Percentiles rank a stretch among this genome's conserved stretches.
Evolutionary conservation across 2,888 invertebrate species (phyloP).

Genomic region (Opisthograptis luteolata): DNA sequence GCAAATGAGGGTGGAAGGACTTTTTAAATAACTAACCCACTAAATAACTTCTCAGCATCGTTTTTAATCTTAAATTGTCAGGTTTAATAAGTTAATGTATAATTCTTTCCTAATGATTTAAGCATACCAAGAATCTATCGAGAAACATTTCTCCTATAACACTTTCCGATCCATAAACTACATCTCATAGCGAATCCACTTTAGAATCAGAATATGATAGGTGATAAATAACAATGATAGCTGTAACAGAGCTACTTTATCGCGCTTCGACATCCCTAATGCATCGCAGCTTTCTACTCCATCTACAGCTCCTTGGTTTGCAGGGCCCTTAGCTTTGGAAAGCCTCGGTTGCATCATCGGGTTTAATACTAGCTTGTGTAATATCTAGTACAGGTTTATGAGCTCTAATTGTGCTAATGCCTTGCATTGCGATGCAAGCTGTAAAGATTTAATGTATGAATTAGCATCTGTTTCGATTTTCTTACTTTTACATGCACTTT

Average conservation of each 20-base stretch:
- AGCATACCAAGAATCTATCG: no score
- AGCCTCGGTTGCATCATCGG: slow-evolving; percentile 59
- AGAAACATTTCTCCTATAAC: background rate
- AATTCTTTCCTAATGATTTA: no score
- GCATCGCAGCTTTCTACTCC: slow-evolving; percentile 48
- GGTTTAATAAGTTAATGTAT: no score
- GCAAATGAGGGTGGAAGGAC: no score
- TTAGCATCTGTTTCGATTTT: background rate
- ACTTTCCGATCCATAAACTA: slow-evolving; percentile 10
- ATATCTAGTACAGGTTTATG: slow-evolving; percentile 39
- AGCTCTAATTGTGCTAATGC: slow-evolving; percentile 44
- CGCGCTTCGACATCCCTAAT: slow-evolving; percentile 38
- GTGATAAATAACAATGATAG: no score
- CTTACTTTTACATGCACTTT: background rate
- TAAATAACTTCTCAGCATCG: no score
- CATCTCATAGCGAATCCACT: slow-evolving; percentile 12
- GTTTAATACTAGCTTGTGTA: slow-evolving; percentile 60
- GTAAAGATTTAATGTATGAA: slow-evolving; percentile 6
- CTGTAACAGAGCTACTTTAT: slow-evolving; percentile 21
- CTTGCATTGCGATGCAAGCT: background rate
- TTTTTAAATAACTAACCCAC: no score
- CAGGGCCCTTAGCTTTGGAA: slow-evolving; percentile 53
- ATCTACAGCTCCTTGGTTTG: slow-evolving; percentile 59
- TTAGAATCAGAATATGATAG: no score
- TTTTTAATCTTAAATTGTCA: no score